These are phyloP conservation scores for Anarhynchus alexandrinus DNA, from an alignment of 2,113 vertebrate species.

Conservation along the genomic window DNA sequence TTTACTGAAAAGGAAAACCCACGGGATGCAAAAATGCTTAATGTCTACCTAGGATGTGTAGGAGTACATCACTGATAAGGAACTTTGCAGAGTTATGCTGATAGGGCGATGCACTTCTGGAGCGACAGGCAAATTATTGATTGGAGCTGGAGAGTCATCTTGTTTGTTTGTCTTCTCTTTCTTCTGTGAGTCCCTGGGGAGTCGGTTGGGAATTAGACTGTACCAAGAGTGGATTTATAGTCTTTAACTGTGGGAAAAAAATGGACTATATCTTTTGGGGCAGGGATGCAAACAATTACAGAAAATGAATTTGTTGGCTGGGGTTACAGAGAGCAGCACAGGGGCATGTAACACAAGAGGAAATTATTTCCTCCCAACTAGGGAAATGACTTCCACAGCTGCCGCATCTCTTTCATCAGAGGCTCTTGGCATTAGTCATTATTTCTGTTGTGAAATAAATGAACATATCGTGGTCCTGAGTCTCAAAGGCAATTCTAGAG, in stretches of 20 bases:
- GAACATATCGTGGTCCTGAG: neutral
- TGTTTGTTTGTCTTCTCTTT: neutral
- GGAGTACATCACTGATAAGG: neutral
- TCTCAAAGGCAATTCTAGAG: neutral
- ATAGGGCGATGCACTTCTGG: neutral
- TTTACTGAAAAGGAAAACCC: neutral
- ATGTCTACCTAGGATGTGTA: neutral
- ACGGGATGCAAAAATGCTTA: neutral
- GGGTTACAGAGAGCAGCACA: neutral
- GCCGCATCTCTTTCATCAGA: neutral
- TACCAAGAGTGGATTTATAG: neutral
- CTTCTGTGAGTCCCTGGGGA: neutral
- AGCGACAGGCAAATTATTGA: slow-evolving; percentile 12
- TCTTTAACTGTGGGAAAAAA: neutral
- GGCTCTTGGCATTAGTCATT: neutral
- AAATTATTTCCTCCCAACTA: neutral
- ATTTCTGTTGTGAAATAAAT: neutral
- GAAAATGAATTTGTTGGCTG: neutral
- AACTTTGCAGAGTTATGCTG: neutral
- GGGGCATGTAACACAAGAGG: neutral
- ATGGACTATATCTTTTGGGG: neutral
- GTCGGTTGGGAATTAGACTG: neutral
- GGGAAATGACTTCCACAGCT: neutral
- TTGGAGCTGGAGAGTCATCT: neutral
- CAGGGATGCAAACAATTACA: neutral